Evolutionary conservation across 2,888 invertebrate genomes (phyloP).

Genomic region (Mesorhabditis spiculigera): DNA sequence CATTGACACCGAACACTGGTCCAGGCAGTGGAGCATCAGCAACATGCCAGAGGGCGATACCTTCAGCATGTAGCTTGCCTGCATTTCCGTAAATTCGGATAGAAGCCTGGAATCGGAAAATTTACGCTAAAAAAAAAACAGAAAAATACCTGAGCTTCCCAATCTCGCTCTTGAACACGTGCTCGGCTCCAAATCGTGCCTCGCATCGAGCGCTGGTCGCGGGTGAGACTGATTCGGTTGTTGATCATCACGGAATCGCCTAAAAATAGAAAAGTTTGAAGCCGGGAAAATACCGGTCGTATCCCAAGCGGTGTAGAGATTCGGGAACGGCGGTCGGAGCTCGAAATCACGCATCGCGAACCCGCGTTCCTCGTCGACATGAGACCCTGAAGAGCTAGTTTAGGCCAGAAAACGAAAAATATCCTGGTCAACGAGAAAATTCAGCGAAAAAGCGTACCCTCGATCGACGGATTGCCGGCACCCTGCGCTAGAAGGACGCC

Average conservation of each 20-base stretch:
- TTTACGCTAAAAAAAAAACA: not conserved
- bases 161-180: not conserved
- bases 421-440: not conserved
- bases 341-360: not conserved
- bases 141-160: conserved; percentile 1
- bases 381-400: not conserved
- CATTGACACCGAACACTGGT: not conserved
- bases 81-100: not conserved
- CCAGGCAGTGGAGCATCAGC: not conserved
- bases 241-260: not conserved
- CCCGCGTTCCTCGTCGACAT: conserved; percentile 5
- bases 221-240: not conserved
- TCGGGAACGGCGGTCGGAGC: conserved; percentile 1
- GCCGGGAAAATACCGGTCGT: not conserved
- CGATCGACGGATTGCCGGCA: not conserved
- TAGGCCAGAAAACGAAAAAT: not conserved
- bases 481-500: too few relatives aligned
- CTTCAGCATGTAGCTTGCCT: conserved; percentile 4
- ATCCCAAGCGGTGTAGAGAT: not conserved
- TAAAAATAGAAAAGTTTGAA: not conserved
- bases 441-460: not conserved
- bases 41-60: not conserved
- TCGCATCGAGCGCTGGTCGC: conserved; percentile 2
- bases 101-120: not conserved
- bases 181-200: not conserved